These are phyloP conservation scores for Nycticebus coucang DNA, from an alignment of 2,113 vertebrate genomes.

Conservation along the genomic window DNA sequence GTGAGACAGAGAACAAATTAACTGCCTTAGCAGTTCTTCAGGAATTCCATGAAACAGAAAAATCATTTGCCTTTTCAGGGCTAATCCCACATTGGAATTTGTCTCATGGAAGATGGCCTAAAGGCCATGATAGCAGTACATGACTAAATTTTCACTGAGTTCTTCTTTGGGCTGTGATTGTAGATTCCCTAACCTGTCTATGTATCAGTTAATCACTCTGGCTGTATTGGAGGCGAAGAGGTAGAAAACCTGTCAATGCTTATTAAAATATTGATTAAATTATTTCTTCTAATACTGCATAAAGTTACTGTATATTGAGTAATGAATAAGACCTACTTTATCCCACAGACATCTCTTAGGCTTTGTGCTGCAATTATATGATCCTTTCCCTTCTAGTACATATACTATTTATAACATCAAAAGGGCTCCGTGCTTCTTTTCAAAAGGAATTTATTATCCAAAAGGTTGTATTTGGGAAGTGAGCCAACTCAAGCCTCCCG, in stretches of 20 bases:
- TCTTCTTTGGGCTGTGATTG: not conserved
- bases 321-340: not conserved
- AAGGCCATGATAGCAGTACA: conserved; percentile 21
- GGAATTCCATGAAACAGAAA: conserved; percentile 58
- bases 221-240: not conserved
- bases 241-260: not conserved
- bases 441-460: conserved; percentile 71
- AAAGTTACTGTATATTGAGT: not conserved
- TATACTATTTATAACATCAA: conserved; percentile 68
- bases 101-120: not conserved
- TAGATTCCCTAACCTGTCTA: not conserved
- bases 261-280: conserved; percentile 60
- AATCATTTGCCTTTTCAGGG: conserved; percentile 42
- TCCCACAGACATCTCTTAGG: not conserved
- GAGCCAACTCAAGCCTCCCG: conserved; percentile 34
- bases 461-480: conserved; percentile 66
- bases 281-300: conserved; percentile 12
- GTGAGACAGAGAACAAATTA: not conserved
- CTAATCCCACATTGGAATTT: conserved; percentile 29
- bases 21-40: conserved; percentile 19
- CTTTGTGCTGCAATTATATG: conserved; percentile 19
- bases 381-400: not conserved
- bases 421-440: conserved; percentile 53
- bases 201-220: not conserved
- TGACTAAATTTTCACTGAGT: conserved; percentile 41